Evolutionary conservation across 2,888 invertebrate genomes (phyloP).

Genomic region (Cephus nigrinus): DNA sequence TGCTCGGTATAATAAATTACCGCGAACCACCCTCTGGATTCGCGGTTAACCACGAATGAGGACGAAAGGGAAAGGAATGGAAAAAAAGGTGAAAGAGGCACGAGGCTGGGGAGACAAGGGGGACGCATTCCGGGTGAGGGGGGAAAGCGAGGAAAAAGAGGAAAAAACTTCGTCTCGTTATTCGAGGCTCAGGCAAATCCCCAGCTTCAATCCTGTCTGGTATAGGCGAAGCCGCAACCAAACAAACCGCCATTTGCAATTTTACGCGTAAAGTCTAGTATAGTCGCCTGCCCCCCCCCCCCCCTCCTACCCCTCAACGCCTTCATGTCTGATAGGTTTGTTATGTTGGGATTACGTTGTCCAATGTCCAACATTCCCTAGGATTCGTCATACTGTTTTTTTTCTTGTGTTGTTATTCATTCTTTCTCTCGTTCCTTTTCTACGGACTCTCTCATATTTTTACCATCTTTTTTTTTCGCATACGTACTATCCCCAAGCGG

Average conservation of each 20-base stretch:
- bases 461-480: neutral
- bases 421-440: neutral
- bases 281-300: neutral
- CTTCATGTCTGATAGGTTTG: constrained; percentile 1
- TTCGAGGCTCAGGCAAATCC: constrained; percentile 45
- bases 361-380: neutral
- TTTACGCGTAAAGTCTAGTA: neutral
- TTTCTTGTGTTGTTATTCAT: neutral
- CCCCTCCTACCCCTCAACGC: neutral
- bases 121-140: neutral
- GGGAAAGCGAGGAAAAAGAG: neutral
- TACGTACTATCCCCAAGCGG: neutral
- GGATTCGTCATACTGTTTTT: neutral
- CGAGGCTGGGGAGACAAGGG: neutral
- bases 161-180: constrained; percentile 39
- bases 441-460: neutral
- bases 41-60: neutral
- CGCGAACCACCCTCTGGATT: neutral
- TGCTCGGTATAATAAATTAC: neutral
- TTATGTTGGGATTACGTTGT: neutral
- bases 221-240: neutral
- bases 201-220: constrained; percentile 23
- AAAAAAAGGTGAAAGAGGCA: neutral
- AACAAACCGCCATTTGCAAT: constrained; percentile 3
- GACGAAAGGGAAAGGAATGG: neutral